Percentiles rank a stretch among this genome's conserved stretches.
These are phyloP conservation scores for Ypsolopha scabrella DNA, from an alignment of 2,888 invertebrate species.

Conservation along the genomic window DNA sequence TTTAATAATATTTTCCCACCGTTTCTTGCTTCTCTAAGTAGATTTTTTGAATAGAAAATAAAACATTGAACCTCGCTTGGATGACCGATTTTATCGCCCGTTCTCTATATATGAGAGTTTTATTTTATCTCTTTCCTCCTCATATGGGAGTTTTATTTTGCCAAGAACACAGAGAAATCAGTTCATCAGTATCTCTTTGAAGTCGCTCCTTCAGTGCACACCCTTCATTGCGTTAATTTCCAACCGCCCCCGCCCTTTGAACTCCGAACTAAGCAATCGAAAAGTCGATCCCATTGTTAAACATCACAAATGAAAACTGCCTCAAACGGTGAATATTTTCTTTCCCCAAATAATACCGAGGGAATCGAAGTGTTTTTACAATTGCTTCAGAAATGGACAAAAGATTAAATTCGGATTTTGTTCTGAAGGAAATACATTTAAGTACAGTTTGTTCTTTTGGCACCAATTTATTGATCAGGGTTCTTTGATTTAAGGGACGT, in stretches of 20 bases:
- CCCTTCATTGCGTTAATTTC: conserved; percentile 59
- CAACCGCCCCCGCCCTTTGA: conserved; percentile 56
- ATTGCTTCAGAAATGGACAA: conserved; percentile 36
- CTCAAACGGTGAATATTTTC: conserved; percentile 50
- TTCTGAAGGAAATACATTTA: conserved; percentile 17
- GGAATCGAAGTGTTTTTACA: conserved; percentile 59
- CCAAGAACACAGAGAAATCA: conserved; percentile 26
- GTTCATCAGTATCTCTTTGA: conserved; percentile 56
- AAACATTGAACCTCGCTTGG: no score
- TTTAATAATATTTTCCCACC: no score
- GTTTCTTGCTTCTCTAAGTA: no score
- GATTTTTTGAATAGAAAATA: no score
- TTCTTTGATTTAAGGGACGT: not conserved
- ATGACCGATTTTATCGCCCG: no score
- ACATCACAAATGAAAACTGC: conserved; percentile 65
- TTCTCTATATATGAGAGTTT: no score
- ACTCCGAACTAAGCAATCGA: conserved; percentile 57
- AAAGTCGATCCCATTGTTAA: conserved; percentile 66
- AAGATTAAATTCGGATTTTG: conserved; percentile 29
- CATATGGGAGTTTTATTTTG: not conserved
- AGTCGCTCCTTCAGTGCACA: conserved; percentile 53
- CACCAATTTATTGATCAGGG: not conserved
- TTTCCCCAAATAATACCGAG: conserved; percentile 45
- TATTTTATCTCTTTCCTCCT: not conserved
- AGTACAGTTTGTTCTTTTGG: not conserved